Conservation (phyloP, 2,113 vertebrate species). For the Colius striatus region DNA sequence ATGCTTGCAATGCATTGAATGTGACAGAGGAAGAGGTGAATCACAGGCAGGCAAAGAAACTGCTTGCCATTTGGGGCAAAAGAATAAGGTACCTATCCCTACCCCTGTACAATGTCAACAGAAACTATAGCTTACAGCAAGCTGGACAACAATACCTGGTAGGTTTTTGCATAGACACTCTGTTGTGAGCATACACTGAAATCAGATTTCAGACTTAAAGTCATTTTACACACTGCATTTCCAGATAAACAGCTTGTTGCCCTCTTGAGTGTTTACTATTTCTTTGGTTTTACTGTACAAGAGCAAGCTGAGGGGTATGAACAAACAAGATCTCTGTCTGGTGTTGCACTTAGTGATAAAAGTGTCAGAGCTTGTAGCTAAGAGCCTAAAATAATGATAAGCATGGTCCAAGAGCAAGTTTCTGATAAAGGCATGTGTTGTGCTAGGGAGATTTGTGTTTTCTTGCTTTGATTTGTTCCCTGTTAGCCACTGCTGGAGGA, state of each 20-base stretch:
- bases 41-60: not conserved
- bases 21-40: not conserved
- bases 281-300: not conserved
- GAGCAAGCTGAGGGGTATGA: not conserved
- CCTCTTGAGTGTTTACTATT: not conserved
- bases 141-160: not conserved
- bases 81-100: not conserved
- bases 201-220: not conserved
- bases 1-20: not conserved
- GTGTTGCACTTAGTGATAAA: not conserved
- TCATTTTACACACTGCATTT: not conserved
- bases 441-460: not conserved
- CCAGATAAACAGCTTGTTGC: not conserved
- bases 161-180: not conserved
- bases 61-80: not conserved
- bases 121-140: not conserved
- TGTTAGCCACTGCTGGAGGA: not conserved
- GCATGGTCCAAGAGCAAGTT: not conserved
- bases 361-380: not conserved
- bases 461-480: not conserved
- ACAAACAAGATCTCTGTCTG: not conserved
- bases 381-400: not conserved
- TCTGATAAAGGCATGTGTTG: not conserved
- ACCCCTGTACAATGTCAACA: not conserved
- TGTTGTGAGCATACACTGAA: not conserved